phyloP scores from a whole-genome alignment of 1,140 invertebrate genomes.

The Formica selysi region DNA sequence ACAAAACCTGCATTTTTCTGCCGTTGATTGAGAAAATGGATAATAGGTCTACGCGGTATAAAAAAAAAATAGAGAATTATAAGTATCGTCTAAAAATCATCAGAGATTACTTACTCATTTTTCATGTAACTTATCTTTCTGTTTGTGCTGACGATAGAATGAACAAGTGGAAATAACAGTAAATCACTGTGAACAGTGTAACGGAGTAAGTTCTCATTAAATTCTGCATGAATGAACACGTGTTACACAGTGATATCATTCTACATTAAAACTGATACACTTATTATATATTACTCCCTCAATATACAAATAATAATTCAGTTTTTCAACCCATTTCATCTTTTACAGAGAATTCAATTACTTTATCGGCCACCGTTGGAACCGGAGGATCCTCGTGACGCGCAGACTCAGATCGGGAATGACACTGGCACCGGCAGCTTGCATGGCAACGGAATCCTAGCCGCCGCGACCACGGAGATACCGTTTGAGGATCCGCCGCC shows the following conservation, averaged over 20 bases:
- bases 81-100: not conserved
- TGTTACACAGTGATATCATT: not conserved
- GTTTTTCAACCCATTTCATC: not conserved
- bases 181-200: constrained; percentile 85
- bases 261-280: not conserved
- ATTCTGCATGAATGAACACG: not conserved
- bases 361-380: constrained; percentile 90
- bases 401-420: constrained; percentile 76
- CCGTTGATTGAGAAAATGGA: not conserved
- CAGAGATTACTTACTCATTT: constrained; percentile 7
- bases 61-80: not conserved
- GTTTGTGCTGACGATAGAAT: constrained; percentile 81
- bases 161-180: constrained; percentile 83
- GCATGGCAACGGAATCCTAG: constrained; percentile 81
- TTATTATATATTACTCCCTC: not conserved
- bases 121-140: constrained; percentile 53
- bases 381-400: constrained; percentile 77
- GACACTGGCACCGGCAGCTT: constrained; percentile 77
- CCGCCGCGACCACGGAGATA: constrained; percentile 79
- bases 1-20: not conserved
- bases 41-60: not conserved
- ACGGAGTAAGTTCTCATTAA: constrained; percentile 83
- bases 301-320: too few species aligned
- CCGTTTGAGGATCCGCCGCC: constrained; percentile 93
- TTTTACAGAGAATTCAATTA: constrained; percentile 90